phyloP scores from a whole-genome alignment of 2,888 invertebrate species.

The Erannis defoliaria region DNA sequence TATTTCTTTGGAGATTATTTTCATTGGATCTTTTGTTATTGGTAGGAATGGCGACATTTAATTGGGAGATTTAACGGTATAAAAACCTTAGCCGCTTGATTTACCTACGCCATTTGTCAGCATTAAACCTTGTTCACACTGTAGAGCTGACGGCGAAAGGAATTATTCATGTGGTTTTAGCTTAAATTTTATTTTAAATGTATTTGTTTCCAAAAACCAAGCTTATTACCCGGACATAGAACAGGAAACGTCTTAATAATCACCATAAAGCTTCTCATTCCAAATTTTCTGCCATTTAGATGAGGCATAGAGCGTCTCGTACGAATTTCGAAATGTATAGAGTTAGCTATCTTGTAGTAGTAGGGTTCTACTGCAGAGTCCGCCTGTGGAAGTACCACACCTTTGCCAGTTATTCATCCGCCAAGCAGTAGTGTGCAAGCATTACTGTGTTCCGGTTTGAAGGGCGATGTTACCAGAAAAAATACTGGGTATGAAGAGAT shows the following conservation, averaged over 20 bases:
- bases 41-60: conserved; percentile 12
- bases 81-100: conserved; percentile 63
- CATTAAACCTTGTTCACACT: conserved; percentile 51
- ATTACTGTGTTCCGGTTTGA: too few species aligned
- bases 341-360: too few species aligned
- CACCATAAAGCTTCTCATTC: too few species aligned
- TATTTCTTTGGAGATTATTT: not conserved
- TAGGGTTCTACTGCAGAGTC: too few species aligned
- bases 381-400: too few species aligned
- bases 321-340: too few species aligned
- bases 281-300: too few species aligned
- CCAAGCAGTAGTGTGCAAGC: too few species aligned
- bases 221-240: not conserved
- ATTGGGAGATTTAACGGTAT: conserved; percentile 31
- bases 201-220: not conserved
- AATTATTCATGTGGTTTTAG: conserved; percentile 29
- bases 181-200: conserved; percentile 7
- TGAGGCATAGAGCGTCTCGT: too few species aligned
- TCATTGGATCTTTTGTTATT: conserved; percentile 16
- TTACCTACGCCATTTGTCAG: conserved; percentile 67
- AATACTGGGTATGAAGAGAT: too few species aligned
- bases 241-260: not conserved
- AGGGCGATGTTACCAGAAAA: too few species aligned
- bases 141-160: conserved; percentile 25
- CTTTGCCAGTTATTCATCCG: too few species aligned